Conservation (phyloP, 2,888 invertebrate genomes). For the Leucophenga montana region DNA sequence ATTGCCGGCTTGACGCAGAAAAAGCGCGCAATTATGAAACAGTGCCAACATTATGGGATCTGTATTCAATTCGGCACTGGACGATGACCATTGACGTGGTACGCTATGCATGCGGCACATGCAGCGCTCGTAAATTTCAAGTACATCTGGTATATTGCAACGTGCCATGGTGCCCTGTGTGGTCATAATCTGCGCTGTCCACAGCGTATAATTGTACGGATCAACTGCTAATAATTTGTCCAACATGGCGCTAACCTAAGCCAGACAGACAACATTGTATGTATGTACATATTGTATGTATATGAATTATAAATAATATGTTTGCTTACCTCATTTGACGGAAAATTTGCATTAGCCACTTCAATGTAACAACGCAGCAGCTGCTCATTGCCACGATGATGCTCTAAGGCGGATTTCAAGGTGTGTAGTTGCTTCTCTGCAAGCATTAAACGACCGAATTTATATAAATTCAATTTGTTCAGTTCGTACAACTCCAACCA, state of each 20-base stretch:
- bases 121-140: constrained; percentile 75
- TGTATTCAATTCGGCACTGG: constrained; percentile 35
- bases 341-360: constrained; percentile 74
- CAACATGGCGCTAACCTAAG: constrained; percentile 75
- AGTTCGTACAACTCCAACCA: constrained; percentile 78
- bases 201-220: constrained; percentile 67
- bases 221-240: constrained; percentile 60
- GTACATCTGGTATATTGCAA: constrained; percentile 77
- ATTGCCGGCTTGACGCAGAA: constrained; percentile 81
- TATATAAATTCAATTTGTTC: constrained; percentile 73
- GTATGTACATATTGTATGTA: neutral
- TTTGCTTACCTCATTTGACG: constrained; percentile 76
- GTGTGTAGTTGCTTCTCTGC: constrained; percentile 78
- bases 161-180: constrained; percentile 77
- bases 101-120: constrained; percentile 70
- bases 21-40: constrained; percentile 73
- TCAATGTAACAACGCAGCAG: constrained; percentile 73
- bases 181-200: constrained; percentile 70
- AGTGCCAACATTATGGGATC: constrained; percentile 73
- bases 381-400: constrained; percentile 75
- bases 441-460: constrained; percentile 61
- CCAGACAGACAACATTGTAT: constrained; percentile 53
- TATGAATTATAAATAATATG: neutral
- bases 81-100: constrained; percentile 37
- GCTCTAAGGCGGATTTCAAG: constrained; percentile 77